Percentiles rank a stretch among this genome's conserved stretches.
These are phyloP conservation scores for Porites australiensis DNA, from an alignment of 64 coral and sea anemone species.

Conservation along the genomic window DNA sequence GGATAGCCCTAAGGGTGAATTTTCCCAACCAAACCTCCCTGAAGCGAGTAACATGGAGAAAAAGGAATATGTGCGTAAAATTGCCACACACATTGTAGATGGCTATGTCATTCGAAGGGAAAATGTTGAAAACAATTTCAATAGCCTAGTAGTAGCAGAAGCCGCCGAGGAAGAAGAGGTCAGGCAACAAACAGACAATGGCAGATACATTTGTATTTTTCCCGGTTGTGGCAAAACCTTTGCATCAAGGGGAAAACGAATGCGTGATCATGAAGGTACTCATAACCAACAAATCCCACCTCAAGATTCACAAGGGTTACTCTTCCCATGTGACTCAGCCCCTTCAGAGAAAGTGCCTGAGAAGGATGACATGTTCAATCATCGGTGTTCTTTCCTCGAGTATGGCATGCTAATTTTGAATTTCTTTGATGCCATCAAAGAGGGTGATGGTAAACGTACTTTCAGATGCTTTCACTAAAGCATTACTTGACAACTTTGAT, in stretches of 20 bases:
- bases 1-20: conserved; percentile 19
- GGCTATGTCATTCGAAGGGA: conserved; percentile 47
- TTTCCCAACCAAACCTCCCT: background rate
- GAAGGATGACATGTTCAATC: conserved; percentile 84
- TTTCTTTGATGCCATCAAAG: conserved; percentile 82
- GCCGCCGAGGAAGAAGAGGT: conserved; percentile 27
- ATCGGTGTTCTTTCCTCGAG: conserved; percentile 75
- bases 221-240: conserved; percentile 82
- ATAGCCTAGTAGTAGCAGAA: conserved; percentile 49
- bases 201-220: conserved; percentile 65
- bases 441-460: conserved; percentile 76
- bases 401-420: conserved; percentile 86
- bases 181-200: conserved; percentile 46
- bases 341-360: conserved; percentile 37
- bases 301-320: conserved; percentile 28
- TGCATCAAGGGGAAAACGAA: conserved; percentile 75
- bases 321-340: conserved; percentile 3
- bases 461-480: no score
- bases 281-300: conserved; percentile 48
- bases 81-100: conserved; percentile 50
- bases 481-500: conserved; percentile 68
- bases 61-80: conserved; percentile 49
- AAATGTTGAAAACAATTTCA: conserved; percentile 45
- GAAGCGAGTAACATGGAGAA: conserved; percentile 12
- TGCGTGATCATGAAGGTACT: conserved; percentile 53